Percentiles rank a stretch among this genome's conserved stretches.
phyloP scores from a whole-genome alignment of 2,113 vertebrate species.

The Plotosus lineatus region DNA sequence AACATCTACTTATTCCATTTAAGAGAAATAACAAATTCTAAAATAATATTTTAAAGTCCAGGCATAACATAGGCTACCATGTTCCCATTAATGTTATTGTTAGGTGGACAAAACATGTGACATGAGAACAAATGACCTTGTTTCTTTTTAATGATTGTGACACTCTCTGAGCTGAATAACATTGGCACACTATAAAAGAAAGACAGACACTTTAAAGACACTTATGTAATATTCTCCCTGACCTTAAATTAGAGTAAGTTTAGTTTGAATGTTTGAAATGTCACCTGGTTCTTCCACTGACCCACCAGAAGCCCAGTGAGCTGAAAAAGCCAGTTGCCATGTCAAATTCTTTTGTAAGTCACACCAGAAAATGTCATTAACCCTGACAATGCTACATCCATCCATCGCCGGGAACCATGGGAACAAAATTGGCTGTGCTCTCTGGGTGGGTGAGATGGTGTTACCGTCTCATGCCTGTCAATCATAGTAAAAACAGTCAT shows the following conservation, averaged over 20 bases:
- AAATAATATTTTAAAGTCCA: background rate
- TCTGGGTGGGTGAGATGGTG: background rate
- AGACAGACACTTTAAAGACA: slow-evolving; percentile 10
- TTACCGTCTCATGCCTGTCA: background rate
- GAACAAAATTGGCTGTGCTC: background rate
- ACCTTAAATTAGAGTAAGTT: slow-evolving; percentile 11
- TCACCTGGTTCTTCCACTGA: background rate
- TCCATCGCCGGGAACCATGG: background rate
- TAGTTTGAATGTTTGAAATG: slow-evolving; percentile 11
- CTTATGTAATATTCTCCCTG: slow-evolving; percentile 6
- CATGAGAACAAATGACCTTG: background rate
- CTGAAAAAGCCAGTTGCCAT: background rate
- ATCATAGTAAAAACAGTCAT: background rate
- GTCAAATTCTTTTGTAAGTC: slow-evolving; percentile 1
- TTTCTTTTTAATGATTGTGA: background rate
- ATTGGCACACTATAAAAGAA: slow-evolving; percentile 11
- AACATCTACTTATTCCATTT: background rate
- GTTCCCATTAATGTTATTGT: background rate
- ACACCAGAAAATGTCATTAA: slow-evolving; percentile 11
- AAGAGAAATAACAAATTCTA: background rate
- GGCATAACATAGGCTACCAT: background rate
- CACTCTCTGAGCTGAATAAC: background rate
- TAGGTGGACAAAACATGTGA: background rate
- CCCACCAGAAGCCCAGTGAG: background rate
- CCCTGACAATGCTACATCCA: background rate